Conservation (phyloP, 2,797 vertebrate species). For the Lophius americanus region DNA sequence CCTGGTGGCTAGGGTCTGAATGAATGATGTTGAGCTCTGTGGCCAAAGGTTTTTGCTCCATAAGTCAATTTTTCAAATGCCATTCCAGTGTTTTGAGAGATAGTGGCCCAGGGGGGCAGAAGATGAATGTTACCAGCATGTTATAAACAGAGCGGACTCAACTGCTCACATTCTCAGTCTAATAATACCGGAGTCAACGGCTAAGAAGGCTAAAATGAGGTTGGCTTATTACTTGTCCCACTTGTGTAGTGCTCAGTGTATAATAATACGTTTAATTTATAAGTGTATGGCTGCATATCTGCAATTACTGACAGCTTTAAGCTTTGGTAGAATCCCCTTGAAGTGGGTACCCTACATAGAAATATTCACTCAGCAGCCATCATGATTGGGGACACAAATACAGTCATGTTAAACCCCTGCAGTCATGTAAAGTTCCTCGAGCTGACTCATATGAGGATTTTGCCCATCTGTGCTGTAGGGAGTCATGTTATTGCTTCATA, state of each 20-base stretch:
- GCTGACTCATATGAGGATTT: slow-evolving; percentile 39
- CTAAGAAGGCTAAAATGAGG: slow-evolving; percentile 5
- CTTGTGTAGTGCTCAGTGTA: slow-evolving; percentile 38
- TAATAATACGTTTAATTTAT: too few relatives aligned
- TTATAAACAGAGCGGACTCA: slow-evolving; percentile 16
- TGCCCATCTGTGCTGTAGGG: slow-evolving; percentile 4
- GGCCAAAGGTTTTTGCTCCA: not conserved
- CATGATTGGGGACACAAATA: slow-evolving; percentile 37
- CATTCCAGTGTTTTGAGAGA: slow-evolving; percentile 5
- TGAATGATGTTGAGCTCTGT: too few relatives aligned
- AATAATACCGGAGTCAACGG: slow-evolving; percentile 29
- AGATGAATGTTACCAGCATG: slow-evolving; percentile 14
- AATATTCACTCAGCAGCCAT: slow-evolving; percentile 53
- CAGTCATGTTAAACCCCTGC: slow-evolving; percentile 30
- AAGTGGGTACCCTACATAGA: slow-evolving; percentile 13
- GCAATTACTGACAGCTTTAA: slow-evolving; percentile 26
- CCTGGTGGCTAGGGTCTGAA: too few relatives aligned
- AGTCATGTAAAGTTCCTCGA: slow-evolving; percentile 42
- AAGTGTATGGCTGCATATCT: slow-evolving; percentile 26
- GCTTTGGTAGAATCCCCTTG: slow-evolving; percentile 52
- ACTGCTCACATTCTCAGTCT: slow-evolving; percentile 34
- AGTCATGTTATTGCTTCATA: slow-evolving; percentile 7
- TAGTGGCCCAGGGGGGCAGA: slow-evolving; percentile 38
- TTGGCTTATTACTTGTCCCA: slow-evolving; percentile 39
- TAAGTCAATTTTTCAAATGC: slow-evolving; percentile 8